phyloP scores from a whole-genome alignment of 1,140 invertebrate genomes.

The Zeugodacus cucurbitae region DNA sequence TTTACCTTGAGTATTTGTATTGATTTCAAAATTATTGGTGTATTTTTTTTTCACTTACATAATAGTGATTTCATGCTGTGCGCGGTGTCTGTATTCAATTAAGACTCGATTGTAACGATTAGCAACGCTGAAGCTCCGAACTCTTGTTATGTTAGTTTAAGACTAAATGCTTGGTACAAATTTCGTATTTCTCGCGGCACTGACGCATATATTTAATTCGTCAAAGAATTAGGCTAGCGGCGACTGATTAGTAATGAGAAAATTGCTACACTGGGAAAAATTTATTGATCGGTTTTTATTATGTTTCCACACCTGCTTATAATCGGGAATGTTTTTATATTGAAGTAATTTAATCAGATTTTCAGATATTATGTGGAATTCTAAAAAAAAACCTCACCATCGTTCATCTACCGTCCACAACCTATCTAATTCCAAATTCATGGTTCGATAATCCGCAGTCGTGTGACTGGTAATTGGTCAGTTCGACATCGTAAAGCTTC shows the following conservation, averaged over 20 bases:
- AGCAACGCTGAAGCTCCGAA: not conserved
- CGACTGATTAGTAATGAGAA: not conserved
- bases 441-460: too few species aligned
- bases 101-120: not conserved
- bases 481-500: too few species aligned
- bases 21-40: not conserved
- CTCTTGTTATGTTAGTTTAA: not conserved
- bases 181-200: not conserved
- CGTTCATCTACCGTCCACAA: too few species aligned
- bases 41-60: conserved; percentile 25
- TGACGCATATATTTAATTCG: conserved; percentile 16
- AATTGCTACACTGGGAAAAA: not conserved
- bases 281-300: not conserved
- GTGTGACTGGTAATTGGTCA: too few species aligned
- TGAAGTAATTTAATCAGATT: too few species aligned
- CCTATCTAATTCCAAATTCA: too few species aligned
- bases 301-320: too few species aligned
- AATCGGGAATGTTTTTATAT: too few species aligned
- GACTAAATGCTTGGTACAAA: not conserved
- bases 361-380: too few species aligned
- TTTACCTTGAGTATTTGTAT: not conserved
- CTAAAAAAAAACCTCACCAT: too few species aligned
- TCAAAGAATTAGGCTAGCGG: not conserved
- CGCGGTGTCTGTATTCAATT: not conserved
- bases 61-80: conserved; percentile 6